These are phyloP conservation scores for Nymphalis c-album DNA, from an alignment of 2,888 invertebrate species.

Conservation along the genomic window DNA sequence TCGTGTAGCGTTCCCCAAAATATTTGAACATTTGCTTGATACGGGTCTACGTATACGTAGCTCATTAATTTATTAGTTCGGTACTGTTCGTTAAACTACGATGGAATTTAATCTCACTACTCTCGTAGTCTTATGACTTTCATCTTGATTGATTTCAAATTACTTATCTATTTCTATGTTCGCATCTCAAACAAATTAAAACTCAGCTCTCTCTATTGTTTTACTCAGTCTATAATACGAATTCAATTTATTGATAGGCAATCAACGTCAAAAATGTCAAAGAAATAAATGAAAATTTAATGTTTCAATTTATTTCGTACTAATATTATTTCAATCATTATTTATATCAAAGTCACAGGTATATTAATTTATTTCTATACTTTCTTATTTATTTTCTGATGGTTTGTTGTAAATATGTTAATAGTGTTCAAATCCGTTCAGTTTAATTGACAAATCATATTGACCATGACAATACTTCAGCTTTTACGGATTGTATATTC, in stretches of 20 bases:
- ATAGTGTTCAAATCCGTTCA: neutral
- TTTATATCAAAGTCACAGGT: too few relatives aligned
- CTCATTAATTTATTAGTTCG: constrained; percentile 43
- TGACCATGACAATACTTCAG: neutral
- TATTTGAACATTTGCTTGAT: constrained; percentile 47
- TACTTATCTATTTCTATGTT: neutral
- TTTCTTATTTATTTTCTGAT: too few relatives aligned
- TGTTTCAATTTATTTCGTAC: neutral
- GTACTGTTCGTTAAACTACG: constrained; percentile 18
- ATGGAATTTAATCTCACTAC: neutral
- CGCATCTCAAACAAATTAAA: constrained; percentile 3
- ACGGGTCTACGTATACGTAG: constrained; percentile 47
- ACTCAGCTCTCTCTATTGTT: neutral
- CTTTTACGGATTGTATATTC: constrained; percentile 3
- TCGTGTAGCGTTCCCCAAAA: constrained; percentile 48
- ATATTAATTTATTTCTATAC: too few relatives aligned
- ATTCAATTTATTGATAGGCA: neutral
- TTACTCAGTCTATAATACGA: neutral
- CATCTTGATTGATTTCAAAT: neutral
- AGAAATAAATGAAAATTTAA: neutral
- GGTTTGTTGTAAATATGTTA: neutral
- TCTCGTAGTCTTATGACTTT: neutral
- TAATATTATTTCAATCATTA: too few relatives aligned
- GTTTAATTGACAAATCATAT: neutral
- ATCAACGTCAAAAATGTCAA: neutral